Evolutionary conservation across 2,888 invertebrate species (phyloP).

Genomic region (Steromphala cineraria): DNA sequence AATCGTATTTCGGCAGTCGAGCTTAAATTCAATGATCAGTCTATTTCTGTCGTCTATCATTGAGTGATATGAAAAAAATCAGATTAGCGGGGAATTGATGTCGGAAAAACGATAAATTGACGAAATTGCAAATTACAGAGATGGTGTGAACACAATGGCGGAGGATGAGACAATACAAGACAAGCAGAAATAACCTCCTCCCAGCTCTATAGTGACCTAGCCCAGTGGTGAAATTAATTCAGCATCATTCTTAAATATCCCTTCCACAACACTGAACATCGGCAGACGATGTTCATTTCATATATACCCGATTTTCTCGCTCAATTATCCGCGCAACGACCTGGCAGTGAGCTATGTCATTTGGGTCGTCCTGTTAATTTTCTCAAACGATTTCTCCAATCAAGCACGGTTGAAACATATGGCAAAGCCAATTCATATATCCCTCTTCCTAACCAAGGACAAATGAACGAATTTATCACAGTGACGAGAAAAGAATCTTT

Average conservation of each 20-base stretch:
- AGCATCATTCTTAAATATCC: slow-evolving; percentile 6
- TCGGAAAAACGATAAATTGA: slow-evolving; percentile 18
- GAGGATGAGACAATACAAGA: background rate
- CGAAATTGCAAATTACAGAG: slow-evolving; percentile 15
- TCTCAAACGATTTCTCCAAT: background rate
- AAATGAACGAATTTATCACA: background rate
- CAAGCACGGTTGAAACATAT: background rate
- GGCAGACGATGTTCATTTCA: background rate
- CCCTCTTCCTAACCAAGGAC: background rate
- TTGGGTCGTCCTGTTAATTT: background rate
- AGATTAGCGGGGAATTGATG: background rate
- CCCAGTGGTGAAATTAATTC: background rate
- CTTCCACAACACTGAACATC: background rate
- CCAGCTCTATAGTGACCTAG: background rate
- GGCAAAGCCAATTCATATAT: background rate
- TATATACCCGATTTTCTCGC: slow-evolving; percentile 14
- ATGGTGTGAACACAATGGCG: background rate
- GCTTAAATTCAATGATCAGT: slow-evolving; percentile 1
- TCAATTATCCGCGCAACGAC: background rate
- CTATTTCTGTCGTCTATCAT: slow-evolving; percentile 7
- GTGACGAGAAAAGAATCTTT: background rate
- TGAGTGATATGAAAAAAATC: slow-evolving; percentile 14
- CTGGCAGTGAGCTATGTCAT: background rate
- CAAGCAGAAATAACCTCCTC: background rate
- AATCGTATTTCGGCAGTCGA: background rate